phyloP scores from a whole-genome alignment of 2,113 vertebrate species.

The Jacana jacana region DNA sequence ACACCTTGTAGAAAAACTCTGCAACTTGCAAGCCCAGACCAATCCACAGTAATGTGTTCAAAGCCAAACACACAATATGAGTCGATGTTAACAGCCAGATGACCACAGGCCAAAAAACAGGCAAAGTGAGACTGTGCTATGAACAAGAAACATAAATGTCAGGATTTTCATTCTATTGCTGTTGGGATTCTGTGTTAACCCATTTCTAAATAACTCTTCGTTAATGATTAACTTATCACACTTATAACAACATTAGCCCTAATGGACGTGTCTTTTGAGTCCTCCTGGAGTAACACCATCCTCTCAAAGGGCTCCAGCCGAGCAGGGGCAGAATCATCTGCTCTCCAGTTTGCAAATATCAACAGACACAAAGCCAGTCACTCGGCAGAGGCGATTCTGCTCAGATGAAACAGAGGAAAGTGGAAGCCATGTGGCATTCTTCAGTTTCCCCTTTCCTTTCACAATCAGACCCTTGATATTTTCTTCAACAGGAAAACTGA shows the following conservation, averaged over 20 bases:
- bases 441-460: conserved; percentile 44
- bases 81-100: not conserved
- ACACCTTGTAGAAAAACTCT: not conserved
- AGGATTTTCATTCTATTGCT: not conserved
- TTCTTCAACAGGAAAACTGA: conserved; percentile 45
- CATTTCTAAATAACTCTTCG: not conserved
- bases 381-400: not conserved
- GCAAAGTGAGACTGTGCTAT: not conserved
- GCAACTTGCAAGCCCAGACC: not conserved
- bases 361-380: not conserved
- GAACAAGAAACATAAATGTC: not conserved
- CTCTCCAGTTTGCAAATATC: not conserved
- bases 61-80: not conserved
- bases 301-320: not conserved
- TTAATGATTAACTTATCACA: not conserved
- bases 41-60: not conserved
- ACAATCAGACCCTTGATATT: conserved; percentile 26
- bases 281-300: not conserved
- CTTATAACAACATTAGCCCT: not conserved
- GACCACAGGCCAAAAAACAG: not conserved
- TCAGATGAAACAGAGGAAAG: conserved; percentile 44
- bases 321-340: not conserved
- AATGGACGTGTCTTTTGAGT: not conserved
- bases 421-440: conserved; percentile 19
- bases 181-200: not conserved